phyloP scores from a whole-genome alignment of 2,113 vertebrate species.

The Microcebus lehilahytsara region DNA sequence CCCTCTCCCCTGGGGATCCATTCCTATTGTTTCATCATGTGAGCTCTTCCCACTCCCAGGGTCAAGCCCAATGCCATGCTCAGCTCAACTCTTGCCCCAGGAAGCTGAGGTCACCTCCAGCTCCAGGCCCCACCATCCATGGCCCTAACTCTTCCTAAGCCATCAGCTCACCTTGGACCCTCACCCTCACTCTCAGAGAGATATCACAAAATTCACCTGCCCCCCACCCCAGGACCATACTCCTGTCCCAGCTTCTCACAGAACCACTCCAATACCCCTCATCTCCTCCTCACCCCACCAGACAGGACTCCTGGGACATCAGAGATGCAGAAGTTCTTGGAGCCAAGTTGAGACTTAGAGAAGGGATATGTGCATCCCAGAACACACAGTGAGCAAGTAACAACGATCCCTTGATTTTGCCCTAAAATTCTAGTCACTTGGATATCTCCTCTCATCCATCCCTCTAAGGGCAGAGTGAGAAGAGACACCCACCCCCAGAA shows the following conservation, averaged over 20 bases:
- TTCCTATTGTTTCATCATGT: neutral
- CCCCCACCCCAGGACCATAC: neutral
- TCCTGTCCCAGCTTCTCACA: neutral
- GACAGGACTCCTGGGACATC: neutral
- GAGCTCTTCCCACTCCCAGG: neutral
- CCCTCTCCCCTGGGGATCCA: neutral
- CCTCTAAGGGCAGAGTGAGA: neutral
- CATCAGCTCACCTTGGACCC: neutral
- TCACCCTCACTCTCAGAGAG: neutral
- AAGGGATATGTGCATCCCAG: neutral
- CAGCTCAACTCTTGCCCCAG: neutral
- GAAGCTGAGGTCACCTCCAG: neutral
- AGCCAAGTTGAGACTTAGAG: neutral
- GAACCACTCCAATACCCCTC: neutral
- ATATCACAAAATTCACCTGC: neutral
- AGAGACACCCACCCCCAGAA: neutral
- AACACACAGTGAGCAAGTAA: neutral
- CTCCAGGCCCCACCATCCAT: neutral
- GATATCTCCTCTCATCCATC: neutral
- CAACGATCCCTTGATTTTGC: neutral
- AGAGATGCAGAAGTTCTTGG: neutral
- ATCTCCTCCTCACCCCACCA: neutral
- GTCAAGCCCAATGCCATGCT: neutral
- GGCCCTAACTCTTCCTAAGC: neutral
- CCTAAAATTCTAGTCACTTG: neutral